Evolutionary conservation across 2,797 vertebrate species (phyloP), one percentile per base, ranked within the genome.

Genomic region (Adelosebastes latens): DNA sequence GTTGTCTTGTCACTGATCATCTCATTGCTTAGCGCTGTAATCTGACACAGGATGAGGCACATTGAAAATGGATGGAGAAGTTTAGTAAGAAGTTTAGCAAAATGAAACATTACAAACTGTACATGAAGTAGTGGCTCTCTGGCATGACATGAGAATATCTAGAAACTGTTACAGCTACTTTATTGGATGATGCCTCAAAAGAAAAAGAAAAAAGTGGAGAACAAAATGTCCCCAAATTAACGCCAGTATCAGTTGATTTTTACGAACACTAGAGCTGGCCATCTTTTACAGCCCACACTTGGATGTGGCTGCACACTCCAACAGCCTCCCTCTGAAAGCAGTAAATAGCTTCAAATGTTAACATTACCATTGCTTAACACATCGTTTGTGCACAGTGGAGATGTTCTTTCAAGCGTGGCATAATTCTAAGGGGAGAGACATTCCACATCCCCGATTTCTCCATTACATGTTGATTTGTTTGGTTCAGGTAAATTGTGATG

Each of bases 201-300:
- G 14, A 34, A 22, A 67, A 73, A 42, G 12, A 66, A 72, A 62
- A 42, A 63, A 75, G 32, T 31, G 6, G 36, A 79, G 53, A 81
- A 90, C 82, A 86, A 92, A 91, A 90, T 87, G 88, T 92, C 67
- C 84, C 72, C 39, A 65, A 64, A 75, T 83, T 8, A 68, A 83
- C 81, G 91, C 89, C 89, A 91, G 3, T 72, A 70, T 75, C 71
- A 42, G 36, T 53, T 22, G 34, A 75, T 91, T 85, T 86, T 55
- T 58, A 83, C 73, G 75, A 86, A 81, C 77, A 83, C 39, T 31
- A 61, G 73, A 87, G 80, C 64, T 68, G 63, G 88, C 84, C 80
- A 73, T 89, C 36, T 84, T 72, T 78, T 61, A 56, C 91, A 85
- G 79, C 90, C 92, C 87, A 92, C 93, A 79, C 89, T 86, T 85